phyloP scores from a whole-genome alignment of 2,113 vertebrate genomes.

The Peromyscus californicus region DNA sequence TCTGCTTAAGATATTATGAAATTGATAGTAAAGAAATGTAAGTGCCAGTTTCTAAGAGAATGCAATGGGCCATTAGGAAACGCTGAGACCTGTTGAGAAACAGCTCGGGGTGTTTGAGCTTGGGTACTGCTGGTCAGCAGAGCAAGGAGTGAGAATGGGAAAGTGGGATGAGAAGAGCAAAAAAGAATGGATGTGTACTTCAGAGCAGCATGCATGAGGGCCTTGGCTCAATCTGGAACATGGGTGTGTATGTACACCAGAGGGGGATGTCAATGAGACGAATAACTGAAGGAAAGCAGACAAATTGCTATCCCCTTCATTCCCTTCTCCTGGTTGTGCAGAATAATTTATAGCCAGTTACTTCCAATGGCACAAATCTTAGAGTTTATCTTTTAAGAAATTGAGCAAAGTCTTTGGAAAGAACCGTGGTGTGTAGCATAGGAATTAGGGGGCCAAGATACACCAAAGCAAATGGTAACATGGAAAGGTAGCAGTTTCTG shows the following conservation, averaged over 20 bases:
- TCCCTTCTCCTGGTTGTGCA: neutral
- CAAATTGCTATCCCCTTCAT: neutral
- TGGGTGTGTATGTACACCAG: neutral
- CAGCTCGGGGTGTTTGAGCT: neutral
- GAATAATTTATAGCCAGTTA: conserved; percentile 2
- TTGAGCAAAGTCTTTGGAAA: conserved; percentile 14
- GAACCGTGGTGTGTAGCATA: neutral
- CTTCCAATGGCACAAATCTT: neutral
- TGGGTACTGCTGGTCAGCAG: neutral
- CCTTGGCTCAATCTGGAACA: neutral
- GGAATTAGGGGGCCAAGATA: neutral
- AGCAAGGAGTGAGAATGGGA: neutral
- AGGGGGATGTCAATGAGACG: rapidly evolving
- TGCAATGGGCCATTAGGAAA: neutral
- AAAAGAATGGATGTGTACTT: neutral
- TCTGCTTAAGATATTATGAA: neutral
- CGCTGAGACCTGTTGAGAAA: neutral
- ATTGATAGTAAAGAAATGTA: neutral
- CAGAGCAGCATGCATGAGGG: neutral
- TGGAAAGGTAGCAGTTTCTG: neutral
- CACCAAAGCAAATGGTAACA: neutral
- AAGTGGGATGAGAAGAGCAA: neutral
- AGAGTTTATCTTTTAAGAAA: neutral
- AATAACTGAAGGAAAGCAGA: neutral
- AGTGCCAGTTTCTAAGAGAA: neutral